A percentile compares a stretch with the other conserved stretches of the same genome.
phyloP scores from a whole-genome alignment of 2,888 invertebrate genomes.

The Eledone cirrhosa region DNA sequence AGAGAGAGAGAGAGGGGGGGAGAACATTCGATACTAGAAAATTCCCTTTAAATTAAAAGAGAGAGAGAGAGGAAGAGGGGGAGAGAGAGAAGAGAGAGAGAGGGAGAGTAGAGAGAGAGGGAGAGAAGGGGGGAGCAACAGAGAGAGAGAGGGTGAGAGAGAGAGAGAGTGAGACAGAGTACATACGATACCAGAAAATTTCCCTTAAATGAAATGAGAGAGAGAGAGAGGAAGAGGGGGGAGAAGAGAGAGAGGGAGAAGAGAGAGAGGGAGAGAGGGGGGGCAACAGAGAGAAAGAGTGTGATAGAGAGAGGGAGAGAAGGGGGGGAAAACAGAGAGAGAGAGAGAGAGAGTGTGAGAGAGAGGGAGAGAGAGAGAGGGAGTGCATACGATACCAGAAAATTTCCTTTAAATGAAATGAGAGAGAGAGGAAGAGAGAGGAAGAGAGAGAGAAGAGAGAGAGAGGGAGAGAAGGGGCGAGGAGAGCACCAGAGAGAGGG shows the following conservation, averaged over 20 bases:
- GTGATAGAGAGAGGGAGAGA: background rate
- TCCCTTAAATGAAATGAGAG: background rate
- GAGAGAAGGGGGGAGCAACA: background rate
- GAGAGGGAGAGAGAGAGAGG: background rate
- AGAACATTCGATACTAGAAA: background rate
- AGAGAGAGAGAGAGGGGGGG: background rate
- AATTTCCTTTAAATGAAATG: background rate
- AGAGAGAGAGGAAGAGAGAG: background rate
- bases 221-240: background rate
- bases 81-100: background rate
- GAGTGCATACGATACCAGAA: background rate
- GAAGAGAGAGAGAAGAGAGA: background rate
- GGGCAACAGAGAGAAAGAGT: background rate
- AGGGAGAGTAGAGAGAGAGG: background rate
- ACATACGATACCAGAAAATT: background rate
- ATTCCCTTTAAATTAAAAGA: background rate
- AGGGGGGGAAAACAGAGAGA: background rate
- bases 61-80: background rate
- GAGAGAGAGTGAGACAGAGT: slow-evolving; percentile 19
- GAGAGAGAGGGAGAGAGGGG: background rate
- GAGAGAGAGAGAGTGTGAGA: background rate
- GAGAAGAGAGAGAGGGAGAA: background rate
- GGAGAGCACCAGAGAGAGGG: background rate
- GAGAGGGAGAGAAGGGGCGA: background rate
- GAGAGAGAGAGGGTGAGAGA: slow-evolving; percentile 25